Evolutionary conservation across 2,113 vertebrate genomes (phyloP).

Genomic region (Hemibagrus wyckioides): DNA sequence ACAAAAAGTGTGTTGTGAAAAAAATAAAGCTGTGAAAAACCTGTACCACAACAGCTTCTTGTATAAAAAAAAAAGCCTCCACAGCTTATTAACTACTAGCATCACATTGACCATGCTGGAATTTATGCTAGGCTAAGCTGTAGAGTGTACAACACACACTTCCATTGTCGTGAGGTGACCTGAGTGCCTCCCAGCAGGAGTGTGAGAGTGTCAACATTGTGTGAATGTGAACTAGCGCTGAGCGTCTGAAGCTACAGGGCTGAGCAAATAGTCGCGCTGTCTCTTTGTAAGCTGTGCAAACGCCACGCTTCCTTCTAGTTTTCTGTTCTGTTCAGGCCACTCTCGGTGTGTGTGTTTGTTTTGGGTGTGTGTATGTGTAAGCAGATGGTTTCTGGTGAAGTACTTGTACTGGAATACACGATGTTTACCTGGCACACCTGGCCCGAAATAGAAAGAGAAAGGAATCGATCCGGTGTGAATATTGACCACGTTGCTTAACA

Average conservation of each 20-base stretch:
- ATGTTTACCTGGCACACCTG: not conserved
- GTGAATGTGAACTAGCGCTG: not conserved
- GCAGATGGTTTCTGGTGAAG: not conserved
- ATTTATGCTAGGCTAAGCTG: not conserved
- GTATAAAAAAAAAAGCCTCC: not conserved
- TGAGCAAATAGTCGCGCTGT: not conserved
- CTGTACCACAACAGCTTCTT: not conserved
- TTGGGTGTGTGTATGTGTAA: not conserved
- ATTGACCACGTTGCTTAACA: not conserved
- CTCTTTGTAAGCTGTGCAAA: not conserved
- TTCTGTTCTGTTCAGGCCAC: not conserved
- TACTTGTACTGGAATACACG: too few species aligned
- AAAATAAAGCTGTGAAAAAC: not conserved
- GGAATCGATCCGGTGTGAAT: not conserved
- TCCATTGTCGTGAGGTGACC: not conserved
- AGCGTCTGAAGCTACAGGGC: conserved; percentile 5
- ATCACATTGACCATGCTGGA: not conserved
- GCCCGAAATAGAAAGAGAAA: not conserved
- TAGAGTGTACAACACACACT: not conserved
- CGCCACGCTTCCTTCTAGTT: not conserved
- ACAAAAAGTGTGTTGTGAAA: not conserved
- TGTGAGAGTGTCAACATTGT: not conserved
- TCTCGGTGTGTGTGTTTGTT: conserved; percentile 15
- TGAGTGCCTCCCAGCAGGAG: not conserved
- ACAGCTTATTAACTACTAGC: not conserved